Evolutionary conservation across 2,888 invertebrate genomes (phyloP), one percentile per base, ranked within the genome.

Genomic region (Ectobius pallidus): DNA sequence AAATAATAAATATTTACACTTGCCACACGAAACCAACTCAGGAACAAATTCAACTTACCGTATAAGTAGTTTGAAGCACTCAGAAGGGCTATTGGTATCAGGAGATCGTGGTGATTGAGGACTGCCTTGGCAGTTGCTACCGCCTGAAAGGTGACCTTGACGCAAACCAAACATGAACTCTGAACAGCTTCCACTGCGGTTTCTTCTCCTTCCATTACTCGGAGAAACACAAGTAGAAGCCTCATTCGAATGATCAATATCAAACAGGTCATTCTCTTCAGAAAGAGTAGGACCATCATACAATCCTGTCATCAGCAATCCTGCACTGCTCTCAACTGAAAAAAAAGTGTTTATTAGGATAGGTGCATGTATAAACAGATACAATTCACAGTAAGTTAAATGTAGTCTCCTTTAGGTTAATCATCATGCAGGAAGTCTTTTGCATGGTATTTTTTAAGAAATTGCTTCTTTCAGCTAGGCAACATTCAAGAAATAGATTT

Each of bases 281-380:
- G 89, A 79, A 88, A 75, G 20, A 67, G 55, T 63, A 2, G 71
- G 63, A 34, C 75, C 75, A 73, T 75, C 73, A 34, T 72, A 73
- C 6, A 73, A 76, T 34, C 83, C 83, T 18, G 85, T 83, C 80
- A 88, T 88, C 68, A 88, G 80, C 44, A 88, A 79, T 2, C 88
- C 88, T 27, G 88, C 87, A 76, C 86, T 84, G 77, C 82, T 83
- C 39, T 82, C 82, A 76, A 82, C 77, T 84, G 81, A 2, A 83
- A 81, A 46, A 78, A 9, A 42, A n/a, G n/a, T n/a, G n/a, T n/a
- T n/a, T n/a, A n/a, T n/a, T n/a, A n/a, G n/a, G n/a, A n/a, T n/a
- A 30, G 18, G n/a, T n/a, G n/a, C n/a, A n/a, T n/a, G n/a, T n/a
- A 44, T 44, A 14, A n/a, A n/a, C n/a, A n/a, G n/a, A n/a, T n/a